phyloP scores from a whole-genome alignment of 1,140 invertebrate genomes.

The Geopemphigus sp. region DNA sequence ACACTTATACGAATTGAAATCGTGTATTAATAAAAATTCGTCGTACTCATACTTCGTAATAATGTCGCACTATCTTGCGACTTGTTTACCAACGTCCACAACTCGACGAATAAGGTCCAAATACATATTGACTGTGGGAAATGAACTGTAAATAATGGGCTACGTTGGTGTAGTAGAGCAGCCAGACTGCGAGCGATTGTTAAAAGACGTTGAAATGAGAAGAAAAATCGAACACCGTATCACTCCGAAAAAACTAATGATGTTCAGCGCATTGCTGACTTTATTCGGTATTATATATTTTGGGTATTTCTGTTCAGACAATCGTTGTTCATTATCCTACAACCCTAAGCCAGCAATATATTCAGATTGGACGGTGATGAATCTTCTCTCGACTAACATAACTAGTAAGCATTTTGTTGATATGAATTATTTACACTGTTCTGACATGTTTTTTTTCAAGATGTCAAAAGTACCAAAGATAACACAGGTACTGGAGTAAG shows the following conservation, averaged over 20 bases:
- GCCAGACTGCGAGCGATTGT: neutral
- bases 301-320: constrained; percentile 84
- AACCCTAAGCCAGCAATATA: constrained; percentile 56
- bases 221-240: constrained; percentile 63
- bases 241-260: constrained; percentile 70
- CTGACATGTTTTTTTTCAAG: neutral
- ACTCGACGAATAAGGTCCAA: neutral
- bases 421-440: constrained; percentile 23
- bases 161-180: neutral
- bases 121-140: neutral
- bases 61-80: too few species aligned
- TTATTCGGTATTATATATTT: constrained; percentile 80
- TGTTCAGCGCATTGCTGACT: constrained; percentile 74
- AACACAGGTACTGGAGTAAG: constrained; percentile 57
- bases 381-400: constrained; percentile 52
- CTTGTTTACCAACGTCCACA: too few species aligned
- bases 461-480: constrained; percentile 24
- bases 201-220: constrained; percentile 25
- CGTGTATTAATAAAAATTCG: too few species aligned
- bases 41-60: too few species aligned
- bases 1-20: too few species aligned
- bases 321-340: constrained; percentile 71
- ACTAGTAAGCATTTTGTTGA: constrained; percentile 54
- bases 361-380: constrained; percentile 55
- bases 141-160: constrained; percentile 16